Percentiles rank a stretch among this genome's conserved stretches.
These are phyloP conservation scores for Brachylomia viminalis DNA, from an alignment of 2,888 invertebrate genomes.

Conservation along the genomic window DNA sequence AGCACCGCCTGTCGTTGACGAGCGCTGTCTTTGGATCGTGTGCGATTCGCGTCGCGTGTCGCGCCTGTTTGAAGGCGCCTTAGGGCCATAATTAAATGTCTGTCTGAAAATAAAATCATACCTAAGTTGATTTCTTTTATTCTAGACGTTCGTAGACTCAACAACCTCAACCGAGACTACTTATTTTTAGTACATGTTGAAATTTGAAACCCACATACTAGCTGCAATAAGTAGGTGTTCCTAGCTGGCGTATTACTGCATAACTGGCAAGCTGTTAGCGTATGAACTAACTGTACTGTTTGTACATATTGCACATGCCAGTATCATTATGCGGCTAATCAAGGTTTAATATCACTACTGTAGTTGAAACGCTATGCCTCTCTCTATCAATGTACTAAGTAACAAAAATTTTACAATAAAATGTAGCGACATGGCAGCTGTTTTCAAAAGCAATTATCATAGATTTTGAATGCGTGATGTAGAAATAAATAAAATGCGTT, in stretches of 20 bases:
- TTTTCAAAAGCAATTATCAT: no score
- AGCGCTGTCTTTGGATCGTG: no score
- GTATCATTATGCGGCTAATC: constrained; percentile 45
- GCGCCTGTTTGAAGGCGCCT: no score
- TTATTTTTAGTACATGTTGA: not conserved
- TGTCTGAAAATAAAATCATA: not conserved
- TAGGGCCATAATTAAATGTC: no score
- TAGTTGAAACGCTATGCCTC: constrained; percentile 14
- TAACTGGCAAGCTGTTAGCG: constrained; percentile 35
- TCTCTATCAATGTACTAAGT: not conserved
- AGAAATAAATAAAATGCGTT: not conserved
- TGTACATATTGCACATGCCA: constrained; percentile 23
- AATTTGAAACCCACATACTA: not conserved
- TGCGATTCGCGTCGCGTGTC: no score
- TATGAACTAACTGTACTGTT: constrained; percentile 32
- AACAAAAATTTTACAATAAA: not conserved
- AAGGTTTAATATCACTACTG: constrained; percentile 41
- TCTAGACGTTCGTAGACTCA: not conserved
- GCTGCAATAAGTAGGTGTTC: constrained; percentile 2
- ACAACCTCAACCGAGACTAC: no score
- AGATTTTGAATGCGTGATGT: not conserved
- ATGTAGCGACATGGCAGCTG: not conserved
- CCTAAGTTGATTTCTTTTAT: not conserved
- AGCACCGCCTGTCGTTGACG: no score
- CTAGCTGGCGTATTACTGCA: constrained; percentile 41